Evolutionary conservation across 2,797 vertebrate species (phyloP).

Genomic region (Poeciliopsis turneri): DNA sequence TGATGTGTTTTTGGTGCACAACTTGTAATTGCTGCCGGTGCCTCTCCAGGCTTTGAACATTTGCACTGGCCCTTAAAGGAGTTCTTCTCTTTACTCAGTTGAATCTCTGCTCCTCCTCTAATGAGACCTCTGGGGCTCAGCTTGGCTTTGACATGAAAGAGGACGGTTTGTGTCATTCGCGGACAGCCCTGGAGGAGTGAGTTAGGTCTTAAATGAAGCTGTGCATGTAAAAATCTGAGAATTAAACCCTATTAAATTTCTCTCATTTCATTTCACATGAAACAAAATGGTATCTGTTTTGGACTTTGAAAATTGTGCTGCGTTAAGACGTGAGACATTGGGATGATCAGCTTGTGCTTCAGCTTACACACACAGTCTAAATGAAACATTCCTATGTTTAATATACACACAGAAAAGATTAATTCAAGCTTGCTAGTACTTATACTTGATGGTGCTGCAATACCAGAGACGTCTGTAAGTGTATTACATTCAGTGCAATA

Average conservation of each 20-base stretch:
- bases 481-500: background rate
- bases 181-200: conserved; percentile 42
- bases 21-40: conserved; percentile 67
- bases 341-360: conserved; percentile 15
- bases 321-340: conserved; percentile 24
- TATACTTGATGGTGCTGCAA: background rate
- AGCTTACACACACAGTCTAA: background rate
- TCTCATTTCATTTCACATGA: conserved; percentile 15
- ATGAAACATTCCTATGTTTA: background rate
- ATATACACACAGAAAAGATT: background rate
- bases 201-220: conserved; percentile 19
- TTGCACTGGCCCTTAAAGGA: conserved; percentile 71
- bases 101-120: conserved; percentile 67
- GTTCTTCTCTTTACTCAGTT: conserved; percentile 50
- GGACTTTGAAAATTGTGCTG: conserved; percentile 28
- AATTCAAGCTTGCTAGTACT: background rate
- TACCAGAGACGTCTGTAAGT: background rate
- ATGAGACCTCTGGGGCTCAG: conserved; percentile 74
- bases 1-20: conserved; percentile 45
- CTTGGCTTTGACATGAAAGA: conserved; percentile 58
- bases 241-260: conserved; percentile 19
- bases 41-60: conserved; percentile 53
- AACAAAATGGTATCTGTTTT: conserved; percentile 36
- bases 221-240: conserved; percentile 29
- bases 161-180: conserved; percentile 43